These are phyloP conservation scores for Pomacea canaliculata DNA, from an alignment of 2,888 invertebrate species.

Conservation along the genomic window DNA sequence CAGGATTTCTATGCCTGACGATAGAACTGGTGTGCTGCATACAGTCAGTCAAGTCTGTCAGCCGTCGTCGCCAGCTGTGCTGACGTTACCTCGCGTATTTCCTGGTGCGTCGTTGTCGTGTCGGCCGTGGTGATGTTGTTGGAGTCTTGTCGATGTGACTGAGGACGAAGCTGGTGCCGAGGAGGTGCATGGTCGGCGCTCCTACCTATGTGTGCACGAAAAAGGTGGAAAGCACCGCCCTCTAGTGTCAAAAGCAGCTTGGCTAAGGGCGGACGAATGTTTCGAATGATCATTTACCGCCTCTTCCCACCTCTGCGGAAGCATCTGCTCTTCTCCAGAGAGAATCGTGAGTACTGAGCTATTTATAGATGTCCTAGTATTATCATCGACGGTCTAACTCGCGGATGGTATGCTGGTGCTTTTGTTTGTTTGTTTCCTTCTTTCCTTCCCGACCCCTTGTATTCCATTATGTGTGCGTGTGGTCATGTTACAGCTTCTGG, in stretches of 20 bases:
- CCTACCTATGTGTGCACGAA: constrained; percentile 25
- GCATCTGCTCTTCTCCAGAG: constrained; percentile 56
- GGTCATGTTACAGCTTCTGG: no score
- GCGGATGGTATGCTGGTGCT: no score
- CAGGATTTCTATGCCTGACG: no score
- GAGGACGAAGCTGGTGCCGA: neutral
- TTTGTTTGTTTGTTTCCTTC: no score
- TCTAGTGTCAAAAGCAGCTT: constrained; percentile 30
- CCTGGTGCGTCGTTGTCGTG: neutral
- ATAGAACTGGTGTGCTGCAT: no score
- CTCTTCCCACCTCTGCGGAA: constrained; percentile 60
- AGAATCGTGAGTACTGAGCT: constrained; percentile 51
- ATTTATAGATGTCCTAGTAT: no score
- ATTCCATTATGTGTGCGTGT: no score
- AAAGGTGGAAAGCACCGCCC: constrained; percentile 4
- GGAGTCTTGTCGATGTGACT: neutral
- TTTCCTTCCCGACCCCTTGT: no score
- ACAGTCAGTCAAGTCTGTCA: no score
- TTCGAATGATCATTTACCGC: constrained; percentile 63
- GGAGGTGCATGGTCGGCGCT: neutral
- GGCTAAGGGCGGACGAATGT: constrained; percentile 54
- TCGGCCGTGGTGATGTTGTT: neutral
- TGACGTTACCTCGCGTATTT: no score
- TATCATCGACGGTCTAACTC: no score
- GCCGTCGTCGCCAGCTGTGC: no score